A percentile compares a stretch with the other conserved stretches of the same genome.
Evolutionary conservation across 2,113 vertebrate genomes (phyloP).

Genomic region (Phylloscopus whistleri): DNA sequence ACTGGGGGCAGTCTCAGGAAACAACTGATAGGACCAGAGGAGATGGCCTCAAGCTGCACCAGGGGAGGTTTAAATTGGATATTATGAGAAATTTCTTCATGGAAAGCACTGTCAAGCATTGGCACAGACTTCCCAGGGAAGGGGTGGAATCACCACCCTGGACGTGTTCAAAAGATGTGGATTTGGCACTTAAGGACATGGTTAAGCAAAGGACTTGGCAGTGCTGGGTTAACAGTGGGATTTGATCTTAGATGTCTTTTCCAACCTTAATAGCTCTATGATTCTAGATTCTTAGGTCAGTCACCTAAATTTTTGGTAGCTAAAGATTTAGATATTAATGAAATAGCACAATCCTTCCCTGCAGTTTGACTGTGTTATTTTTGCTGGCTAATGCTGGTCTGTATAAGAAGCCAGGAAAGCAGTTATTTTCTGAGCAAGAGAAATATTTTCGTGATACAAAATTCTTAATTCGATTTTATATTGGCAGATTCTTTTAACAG

Average conservation of each 20-base stretch:
- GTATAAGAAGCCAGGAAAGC: background rate
- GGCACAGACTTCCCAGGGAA: background rate
- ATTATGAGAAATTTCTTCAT: background rate
- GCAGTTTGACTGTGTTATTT: background rate
- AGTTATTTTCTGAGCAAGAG: background rate
- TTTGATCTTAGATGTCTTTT: background rate
- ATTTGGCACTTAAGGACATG: background rate
- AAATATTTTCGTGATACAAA: rapidly evolving
- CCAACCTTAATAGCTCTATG: background rate
- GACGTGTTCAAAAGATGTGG: background rate
- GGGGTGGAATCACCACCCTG: background rate
- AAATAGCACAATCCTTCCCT: background rate
- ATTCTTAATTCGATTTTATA: background rate
- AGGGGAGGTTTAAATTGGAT: background rate
- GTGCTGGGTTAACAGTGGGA: background rate
- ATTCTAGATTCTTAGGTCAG: background rate
- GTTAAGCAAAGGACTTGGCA: background rate
- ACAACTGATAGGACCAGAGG: background rate
- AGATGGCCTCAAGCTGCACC: background rate
- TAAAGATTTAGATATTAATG: background rate
- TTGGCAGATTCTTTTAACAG: background rate
- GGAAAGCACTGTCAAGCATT: background rate
- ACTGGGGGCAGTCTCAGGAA: background rate
- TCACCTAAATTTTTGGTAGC: background rate
- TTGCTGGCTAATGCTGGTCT: background rate